These are phyloP conservation scores for Fissipunctia ypsillon DNA, from an alignment of 2,888 invertebrate genomes.

Conservation along the genomic window DNA sequence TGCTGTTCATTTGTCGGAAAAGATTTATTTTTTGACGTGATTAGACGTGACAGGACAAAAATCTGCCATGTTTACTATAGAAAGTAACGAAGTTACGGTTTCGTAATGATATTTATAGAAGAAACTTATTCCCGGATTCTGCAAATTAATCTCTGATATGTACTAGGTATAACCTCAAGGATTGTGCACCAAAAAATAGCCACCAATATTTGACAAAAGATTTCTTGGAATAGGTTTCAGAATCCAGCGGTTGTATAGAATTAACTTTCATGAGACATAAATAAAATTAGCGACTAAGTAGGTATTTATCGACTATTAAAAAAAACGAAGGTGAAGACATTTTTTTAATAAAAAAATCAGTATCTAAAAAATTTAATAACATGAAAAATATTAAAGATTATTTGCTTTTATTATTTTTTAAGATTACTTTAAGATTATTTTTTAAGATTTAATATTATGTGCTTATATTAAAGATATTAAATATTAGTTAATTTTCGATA, in stretches of 20 bases:
- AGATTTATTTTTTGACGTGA: constrained; percentile 17
- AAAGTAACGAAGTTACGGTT: neutral
- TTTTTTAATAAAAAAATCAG: too few species aligned
- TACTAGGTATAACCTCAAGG: neutral
- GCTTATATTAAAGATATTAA: too few species aligned
- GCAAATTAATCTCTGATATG: neutral
- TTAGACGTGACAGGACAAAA: neutral
- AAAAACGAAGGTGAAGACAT: too few species aligned
- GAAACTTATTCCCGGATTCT: neutral
- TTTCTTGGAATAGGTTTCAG: constrained; percentile 4
- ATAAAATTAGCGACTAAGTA: neutral
- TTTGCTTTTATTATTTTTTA: too few species aligned
- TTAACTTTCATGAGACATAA: neutral
- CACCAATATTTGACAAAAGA: neutral
- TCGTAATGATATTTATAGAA: neutral
- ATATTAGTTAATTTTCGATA: too few species aligned
- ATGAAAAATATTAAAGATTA: too few species aligned
- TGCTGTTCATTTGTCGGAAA: constrained; percentile 42
- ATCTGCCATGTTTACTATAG: neutral
- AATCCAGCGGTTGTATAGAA: neutral
- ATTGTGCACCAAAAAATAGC: neutral
- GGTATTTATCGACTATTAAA: too few species aligned
- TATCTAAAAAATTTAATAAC: too few species aligned
- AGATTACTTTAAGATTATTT: too few species aligned
- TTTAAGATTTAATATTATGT: too few species aligned